Evolutionary conservation across 1,140 invertebrate species (phyloP), one percentile per base, ranked within the genome.

Genomic region (Trichonephila inaurata): DNA sequence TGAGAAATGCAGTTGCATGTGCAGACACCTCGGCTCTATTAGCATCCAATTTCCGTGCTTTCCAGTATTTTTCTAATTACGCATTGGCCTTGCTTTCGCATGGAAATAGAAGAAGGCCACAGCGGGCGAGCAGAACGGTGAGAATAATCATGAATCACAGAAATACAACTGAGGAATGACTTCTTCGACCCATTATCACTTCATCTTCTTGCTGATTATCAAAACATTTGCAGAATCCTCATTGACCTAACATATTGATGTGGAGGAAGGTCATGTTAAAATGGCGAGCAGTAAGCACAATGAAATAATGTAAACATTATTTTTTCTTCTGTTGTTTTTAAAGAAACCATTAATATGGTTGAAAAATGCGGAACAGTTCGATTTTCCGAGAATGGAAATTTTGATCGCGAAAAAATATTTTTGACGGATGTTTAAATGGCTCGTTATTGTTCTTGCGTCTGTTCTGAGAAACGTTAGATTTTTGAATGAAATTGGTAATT

Each of bases 101-200:
- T 64, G 16, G 62, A 40, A 77, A 77, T 33, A 33, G 14, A 77
- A 77, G 72, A 77, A 58, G 82, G 82, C 82, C 82, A 58, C n/a
- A 2, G 44, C 8, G 66, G 58, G 51, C 19, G 82, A 83, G 24
- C 18, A 24, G 40, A 51, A 60, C 82, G 44, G 82, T 83, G 51
- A 58, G 82, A 83, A 83, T 83, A 58, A 83, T 77, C 82, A 28
- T 83, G 82, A 51, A 60, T 83, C 51, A 83, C 72, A 77, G 44
- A 60, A 83, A 83, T 60, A n/a, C 51, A 60, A 58, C 19, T n/a
- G 44, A 83, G 28, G 24, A 60, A 60, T 83, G 82, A 83, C 82
- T 83, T 44, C n/a, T 83, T 83, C 51, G 82, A 83, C 82, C 82
- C 82, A 83, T 83, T 83, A 83, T 83, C 82, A 83, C 82, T 83